phyloP scores from a whole-genome alignment of 2,888 invertebrate genomes.

The Drosophila atripex region DNA sequence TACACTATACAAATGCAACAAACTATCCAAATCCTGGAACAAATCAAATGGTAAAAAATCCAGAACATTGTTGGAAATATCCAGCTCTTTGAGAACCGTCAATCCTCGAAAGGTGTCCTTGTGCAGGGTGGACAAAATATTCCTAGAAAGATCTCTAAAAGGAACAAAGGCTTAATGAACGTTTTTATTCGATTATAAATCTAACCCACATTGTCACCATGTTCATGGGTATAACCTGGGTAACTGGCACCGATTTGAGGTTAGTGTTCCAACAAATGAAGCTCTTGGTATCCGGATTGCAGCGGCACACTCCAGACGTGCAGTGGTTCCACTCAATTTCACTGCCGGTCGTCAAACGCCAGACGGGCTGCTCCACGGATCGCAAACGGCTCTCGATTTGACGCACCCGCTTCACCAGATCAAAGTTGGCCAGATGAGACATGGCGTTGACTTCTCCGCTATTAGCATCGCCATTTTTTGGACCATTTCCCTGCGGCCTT shows the following conservation, averaged over 20 bases:
- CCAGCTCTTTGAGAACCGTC: conserved; percentile 86
- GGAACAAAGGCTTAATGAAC: conserved; percentile 53
- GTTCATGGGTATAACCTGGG: conserved; percentile 87
- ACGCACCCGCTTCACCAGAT: conserved; percentile 80
- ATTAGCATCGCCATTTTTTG: conserved; percentile 10
- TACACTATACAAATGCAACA: conserved; percentile 86
- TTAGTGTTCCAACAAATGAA: conserved; percentile 87
- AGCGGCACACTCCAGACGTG: conserved; percentile 87
- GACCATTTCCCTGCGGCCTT: conserved; percentile 1
- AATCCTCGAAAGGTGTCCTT: conserved; percentile 87
- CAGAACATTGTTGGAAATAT: conserved; percentile 88
- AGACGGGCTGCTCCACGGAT: conserved; percentile 88
- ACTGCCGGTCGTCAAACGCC: conserved; percentile 85
- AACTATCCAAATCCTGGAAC: conserved; percentile 86
- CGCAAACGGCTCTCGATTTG: conserved; percentile 86
- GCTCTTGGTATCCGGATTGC: conserved; percentile 87
- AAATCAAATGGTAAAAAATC: conserved; percentile 86
- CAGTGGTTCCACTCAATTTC: conserved; percentile 86
- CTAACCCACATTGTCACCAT: conserved; percentile 86
- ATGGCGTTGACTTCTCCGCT: conserved; percentile 39
- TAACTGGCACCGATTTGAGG: conserved; percentile 85
- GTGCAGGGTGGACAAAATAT: conserved; percentile 87
- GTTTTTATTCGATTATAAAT: neutral
- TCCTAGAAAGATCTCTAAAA: conserved; percentile 88
- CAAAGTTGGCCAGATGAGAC: conserved; percentile 67